These are phyloP conservation scores for Itoplectis maculator DNA, from an alignment of 2,888 invertebrate species.

Conservation along the genomic window DNA sequence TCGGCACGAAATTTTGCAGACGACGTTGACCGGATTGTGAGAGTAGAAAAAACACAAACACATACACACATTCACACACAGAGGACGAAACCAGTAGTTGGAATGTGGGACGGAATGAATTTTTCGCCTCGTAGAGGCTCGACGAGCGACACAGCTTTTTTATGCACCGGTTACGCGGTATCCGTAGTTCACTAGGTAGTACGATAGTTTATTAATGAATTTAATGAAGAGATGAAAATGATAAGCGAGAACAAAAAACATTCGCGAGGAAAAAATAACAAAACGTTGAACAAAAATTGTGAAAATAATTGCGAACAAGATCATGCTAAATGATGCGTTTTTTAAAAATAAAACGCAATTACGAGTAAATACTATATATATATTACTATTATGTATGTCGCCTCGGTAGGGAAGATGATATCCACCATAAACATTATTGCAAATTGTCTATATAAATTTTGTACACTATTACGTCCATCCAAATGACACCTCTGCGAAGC, in stretches of 20 bases:
- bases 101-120: constrained; percentile 14
- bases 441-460: constrained; percentile 67
- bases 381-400: constrained; percentile 33
- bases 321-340: constrained; percentile 30
- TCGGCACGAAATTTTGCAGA: constrained; percentile 23
- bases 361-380: constrained; percentile 24
- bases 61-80: no score
- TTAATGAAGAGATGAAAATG: constrained; percentile 24
- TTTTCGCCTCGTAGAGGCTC: constrained; percentile 36
- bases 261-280: neutral
- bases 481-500: constrained; percentile 37
- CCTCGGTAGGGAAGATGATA: constrained; percentile 54
- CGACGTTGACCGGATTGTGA: constrained; percentile 3
- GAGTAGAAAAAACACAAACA: constrained; percentile 25
- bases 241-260: neutral
- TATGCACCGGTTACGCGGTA: constrained; percentile 60
- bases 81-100: neutral
- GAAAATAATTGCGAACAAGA: constrained; percentile 31
- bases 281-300: constrained; percentile 21
- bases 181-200: constrained; percentile 38
- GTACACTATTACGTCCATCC: constrained; percentile 68
- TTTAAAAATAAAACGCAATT: constrained; percentile 25
- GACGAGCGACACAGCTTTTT: constrained; percentile 58
- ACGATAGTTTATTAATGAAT: constrained; percentile 34
- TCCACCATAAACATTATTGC: constrained; percentile 53